Evolutionary conservation across 2,113 vertebrate genomes (phyloP).

Genomic region (Oreocharis arfaki): DNA sequence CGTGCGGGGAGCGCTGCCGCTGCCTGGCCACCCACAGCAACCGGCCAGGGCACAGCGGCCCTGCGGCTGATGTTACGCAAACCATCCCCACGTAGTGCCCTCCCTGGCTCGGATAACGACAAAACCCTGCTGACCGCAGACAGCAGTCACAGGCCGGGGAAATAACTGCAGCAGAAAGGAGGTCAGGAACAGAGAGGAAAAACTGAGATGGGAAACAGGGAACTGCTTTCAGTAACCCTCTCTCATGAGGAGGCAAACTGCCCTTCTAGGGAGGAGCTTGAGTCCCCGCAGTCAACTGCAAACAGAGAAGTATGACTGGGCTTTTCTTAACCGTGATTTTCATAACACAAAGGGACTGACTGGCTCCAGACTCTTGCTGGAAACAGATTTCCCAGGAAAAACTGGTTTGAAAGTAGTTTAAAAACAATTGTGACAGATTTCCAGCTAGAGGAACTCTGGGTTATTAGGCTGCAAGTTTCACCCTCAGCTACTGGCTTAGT

Average conservation of each 20-base stretch:
- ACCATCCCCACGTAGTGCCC: not conserved
- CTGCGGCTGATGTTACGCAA: not conserved
- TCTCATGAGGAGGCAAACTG: not conserved
- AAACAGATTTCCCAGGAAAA: not conserved
- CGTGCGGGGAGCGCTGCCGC: not conserved
- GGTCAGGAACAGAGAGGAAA: not conserved
- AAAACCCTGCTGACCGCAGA: not conserved
- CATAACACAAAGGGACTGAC: not conserved
- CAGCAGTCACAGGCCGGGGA: not conserved
- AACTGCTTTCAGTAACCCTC: not conserved
- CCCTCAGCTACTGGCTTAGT: not conserved
- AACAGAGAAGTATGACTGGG: not conserved
- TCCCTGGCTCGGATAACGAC: not conserved
- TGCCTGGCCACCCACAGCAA: not conserved
- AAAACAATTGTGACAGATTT: not conserved
- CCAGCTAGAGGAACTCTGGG: not conserved
- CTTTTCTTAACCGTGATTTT: not conserved
- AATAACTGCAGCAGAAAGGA: not conserved
- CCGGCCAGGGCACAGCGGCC: not conserved
- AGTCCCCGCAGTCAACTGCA: not conserved
- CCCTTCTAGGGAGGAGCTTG: not conserved
- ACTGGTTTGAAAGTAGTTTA: not conserved
- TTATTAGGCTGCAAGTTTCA: not conserved
- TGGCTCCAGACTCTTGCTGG: not conserved
- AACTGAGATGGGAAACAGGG: not conserved